phyloP scores from a whole-genome alignment of 2,888 invertebrate genomes.

The Heliconius erato region DNA sequence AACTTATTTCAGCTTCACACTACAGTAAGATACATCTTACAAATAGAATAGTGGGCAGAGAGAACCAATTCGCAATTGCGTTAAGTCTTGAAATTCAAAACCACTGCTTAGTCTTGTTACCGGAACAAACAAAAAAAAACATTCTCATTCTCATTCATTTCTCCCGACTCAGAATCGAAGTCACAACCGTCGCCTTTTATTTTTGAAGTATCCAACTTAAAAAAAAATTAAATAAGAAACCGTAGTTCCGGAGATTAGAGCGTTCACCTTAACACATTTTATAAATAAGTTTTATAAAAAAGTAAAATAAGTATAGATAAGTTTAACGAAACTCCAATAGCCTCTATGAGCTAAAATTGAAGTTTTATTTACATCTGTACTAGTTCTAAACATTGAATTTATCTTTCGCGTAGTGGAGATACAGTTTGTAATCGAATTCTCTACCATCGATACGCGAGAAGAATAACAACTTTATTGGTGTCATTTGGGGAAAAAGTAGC shows the following conservation, averaged over 20 bases:
- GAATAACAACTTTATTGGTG: conserved; percentile 62
- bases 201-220: not conserved
- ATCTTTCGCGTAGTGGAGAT: conserved; percentile 31
- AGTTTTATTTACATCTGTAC: not conserved
- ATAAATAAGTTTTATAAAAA: too few species aligned
- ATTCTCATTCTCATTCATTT: too few species aligned
- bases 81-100: not conserved
- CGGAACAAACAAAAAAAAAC: too few species aligned
- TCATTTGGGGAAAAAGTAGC: conserved; percentile 62
- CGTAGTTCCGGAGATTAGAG: not conserved
- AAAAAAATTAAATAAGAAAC: not conserved
- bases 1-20: not conserved
- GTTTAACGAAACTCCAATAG: not conserved
- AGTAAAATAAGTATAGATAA: too few species aligned
- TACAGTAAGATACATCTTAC: too few species aligned
- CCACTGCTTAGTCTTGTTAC: not conserved
- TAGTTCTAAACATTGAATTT: not conserved
- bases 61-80: not conserved
- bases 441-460: conserved; percentile 49
- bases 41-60: not conserved
- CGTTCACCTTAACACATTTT: not conserved
- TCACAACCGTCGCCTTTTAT: too few species aligned
- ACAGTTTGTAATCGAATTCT: conserved; percentile 38
- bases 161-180: too few species aligned
- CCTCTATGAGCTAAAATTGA: not conserved